Percentiles rank a stretch among this genome's conserved stretches.
phyloP scores from a whole-genome alignment of 2,888 invertebrate species.

The Margaritifera margaritifera region DNA sequence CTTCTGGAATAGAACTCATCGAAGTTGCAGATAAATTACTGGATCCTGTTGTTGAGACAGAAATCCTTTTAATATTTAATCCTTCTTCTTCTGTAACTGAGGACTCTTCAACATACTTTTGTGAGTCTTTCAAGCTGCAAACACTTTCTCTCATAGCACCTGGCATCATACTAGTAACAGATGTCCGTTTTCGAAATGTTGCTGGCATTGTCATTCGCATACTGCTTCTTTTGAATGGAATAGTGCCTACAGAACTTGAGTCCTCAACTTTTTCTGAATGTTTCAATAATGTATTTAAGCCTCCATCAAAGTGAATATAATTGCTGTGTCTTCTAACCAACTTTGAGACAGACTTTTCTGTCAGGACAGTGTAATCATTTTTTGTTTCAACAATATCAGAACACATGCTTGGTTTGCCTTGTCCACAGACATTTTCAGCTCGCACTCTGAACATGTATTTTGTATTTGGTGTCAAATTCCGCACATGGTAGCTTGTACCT shows the following conservation, averaged over 20 bases:
- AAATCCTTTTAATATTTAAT: slow-evolving; percentile 42
- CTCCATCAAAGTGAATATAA: slow-evolving; percentile 42
- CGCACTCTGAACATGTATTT: slow-evolving; percentile 56
- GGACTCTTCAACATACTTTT: slow-evolving; percentile 41
- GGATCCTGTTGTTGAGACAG: slow-evolving; percentile 48
- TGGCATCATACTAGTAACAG: slow-evolving; percentile 39
- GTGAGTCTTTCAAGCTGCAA: slow-evolving; percentile 39
- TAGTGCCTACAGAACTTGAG: slow-evolving; percentile 33
- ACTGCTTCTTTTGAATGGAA: slow-evolving; percentile 47
- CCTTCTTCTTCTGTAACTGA: slow-evolving; percentile 35
- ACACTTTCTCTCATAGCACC: slow-evolving; percentile 43
- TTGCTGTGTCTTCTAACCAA: slow-evolving; percentile 46
- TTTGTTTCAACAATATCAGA: slow-evolving; percentile 69
- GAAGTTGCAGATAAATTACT: slow-evolving; percentile 46
- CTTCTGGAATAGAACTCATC: slow-evolving; percentile 49
- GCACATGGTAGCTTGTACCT: slow-evolving; percentile 54
- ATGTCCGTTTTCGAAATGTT: slow-evolving; percentile 25
- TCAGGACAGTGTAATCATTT: slow-evolving; percentile 26
- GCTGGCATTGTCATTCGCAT: slow-evolving; percentile 41
- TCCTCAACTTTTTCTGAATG: slow-evolving; percentile 29
- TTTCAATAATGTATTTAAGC: slow-evolving; percentile 42
- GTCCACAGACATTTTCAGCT: slow-evolving; percentile 59
- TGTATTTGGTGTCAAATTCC: slow-evolving; percentile 50
- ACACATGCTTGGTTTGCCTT: slow-evolving; percentile 53
- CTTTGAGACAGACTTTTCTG: slow-evolving; percentile 35